These are phyloP conservation scores for Priocnemis perturbator DNA, from an alignment of 2,888 invertebrate genomes.

Conservation along the genomic window DNA sequence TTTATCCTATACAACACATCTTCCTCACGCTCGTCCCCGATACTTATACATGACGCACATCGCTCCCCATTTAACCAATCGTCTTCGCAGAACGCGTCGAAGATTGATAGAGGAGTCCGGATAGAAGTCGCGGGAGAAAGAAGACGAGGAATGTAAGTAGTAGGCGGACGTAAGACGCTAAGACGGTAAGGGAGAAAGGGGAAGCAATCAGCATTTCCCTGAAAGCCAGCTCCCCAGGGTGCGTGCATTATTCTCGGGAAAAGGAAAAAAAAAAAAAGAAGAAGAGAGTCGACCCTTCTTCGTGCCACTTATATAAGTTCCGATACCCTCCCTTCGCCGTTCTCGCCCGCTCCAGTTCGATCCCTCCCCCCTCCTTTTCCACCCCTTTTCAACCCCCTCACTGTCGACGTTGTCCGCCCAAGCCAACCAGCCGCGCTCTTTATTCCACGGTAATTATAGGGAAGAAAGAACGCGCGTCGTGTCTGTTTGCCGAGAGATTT, in stretches of 20 bases:
- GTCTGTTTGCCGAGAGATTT: constrained; percentile 53
- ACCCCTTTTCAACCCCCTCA: constrained; percentile 5
- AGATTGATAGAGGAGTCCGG: constrained; percentile 48
- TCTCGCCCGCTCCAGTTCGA: background rate
- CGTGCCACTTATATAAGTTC: constrained; percentile 19
- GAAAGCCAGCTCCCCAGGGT: constrained; percentile 58
- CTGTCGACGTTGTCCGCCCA: constrained; percentile 13
- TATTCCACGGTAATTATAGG: constrained; percentile 56
- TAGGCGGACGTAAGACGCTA: constrained; percentile 5
- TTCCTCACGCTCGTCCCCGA: no score
- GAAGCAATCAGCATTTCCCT: constrained; percentile 68
- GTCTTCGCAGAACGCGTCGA: constrained; percentile 34
- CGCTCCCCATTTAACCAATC: no score
- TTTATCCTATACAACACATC: no score
- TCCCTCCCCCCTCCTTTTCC: constrained; percentile 21
- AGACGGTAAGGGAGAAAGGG: constrained; percentile 15
- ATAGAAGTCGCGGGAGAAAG: constrained; percentile 17
- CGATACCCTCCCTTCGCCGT: background rate
- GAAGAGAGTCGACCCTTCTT: constrained; percentile 51
- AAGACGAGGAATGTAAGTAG: background rate
- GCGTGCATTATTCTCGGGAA: constrained; percentile 58
- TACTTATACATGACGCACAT: no score
- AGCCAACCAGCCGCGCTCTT: constrained; percentile 36
- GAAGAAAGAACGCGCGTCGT: constrained; percentile 53
- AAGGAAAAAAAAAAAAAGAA: constrained; percentile 46